A percentile compares a stretch with the other conserved stretches of the same genome.
Conservation (phyloP, 64 coral and sea anemone genomes). For the Pachyseris speciosa region DNA sequence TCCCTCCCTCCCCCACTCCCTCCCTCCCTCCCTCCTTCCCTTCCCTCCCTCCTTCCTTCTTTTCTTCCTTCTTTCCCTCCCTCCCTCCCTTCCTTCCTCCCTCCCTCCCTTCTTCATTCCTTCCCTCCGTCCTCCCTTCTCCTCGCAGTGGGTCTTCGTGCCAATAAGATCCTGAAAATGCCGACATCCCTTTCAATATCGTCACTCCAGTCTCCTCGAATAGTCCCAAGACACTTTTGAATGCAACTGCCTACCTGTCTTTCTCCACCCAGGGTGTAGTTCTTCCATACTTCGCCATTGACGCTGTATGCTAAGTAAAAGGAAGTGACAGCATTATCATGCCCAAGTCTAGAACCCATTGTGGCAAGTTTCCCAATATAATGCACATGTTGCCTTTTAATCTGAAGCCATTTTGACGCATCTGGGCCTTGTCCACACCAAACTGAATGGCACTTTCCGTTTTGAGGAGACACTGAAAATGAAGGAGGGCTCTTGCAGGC, state of each 20-base stretch:
- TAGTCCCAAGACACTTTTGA: no score
- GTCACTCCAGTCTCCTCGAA: no score
- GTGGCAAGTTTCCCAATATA: background rate
- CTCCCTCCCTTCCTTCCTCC: no score
- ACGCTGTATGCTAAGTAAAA: slow-evolving; percentile 16
- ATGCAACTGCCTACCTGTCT: background rate
- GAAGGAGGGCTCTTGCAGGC: background rate
- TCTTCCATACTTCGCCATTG: background rate
- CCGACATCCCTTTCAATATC: no score
- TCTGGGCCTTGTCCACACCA: background rate
- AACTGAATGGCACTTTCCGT: background rate
- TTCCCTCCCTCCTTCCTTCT: no score
- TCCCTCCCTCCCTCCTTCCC: no score
- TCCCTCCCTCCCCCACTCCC: no score
- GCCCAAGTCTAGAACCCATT: background rate
- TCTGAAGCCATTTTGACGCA: background rate
- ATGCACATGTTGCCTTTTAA: background rate
- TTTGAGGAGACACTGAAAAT: background rate
- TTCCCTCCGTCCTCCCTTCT: no score
- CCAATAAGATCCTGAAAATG: no score
- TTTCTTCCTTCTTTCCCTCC: no score
- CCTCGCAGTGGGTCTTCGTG: no score
- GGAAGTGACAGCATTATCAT: slow-evolving; percentile 1
- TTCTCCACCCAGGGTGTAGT: slow-evolving; percentile 25
- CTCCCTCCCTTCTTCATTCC: no score